A percentile compares a stretch with the other conserved stretches of the same genome.
phyloP scores from a whole-genome alignment of 2,888 invertebrate species.

The Syritta pipiens region DNA sequence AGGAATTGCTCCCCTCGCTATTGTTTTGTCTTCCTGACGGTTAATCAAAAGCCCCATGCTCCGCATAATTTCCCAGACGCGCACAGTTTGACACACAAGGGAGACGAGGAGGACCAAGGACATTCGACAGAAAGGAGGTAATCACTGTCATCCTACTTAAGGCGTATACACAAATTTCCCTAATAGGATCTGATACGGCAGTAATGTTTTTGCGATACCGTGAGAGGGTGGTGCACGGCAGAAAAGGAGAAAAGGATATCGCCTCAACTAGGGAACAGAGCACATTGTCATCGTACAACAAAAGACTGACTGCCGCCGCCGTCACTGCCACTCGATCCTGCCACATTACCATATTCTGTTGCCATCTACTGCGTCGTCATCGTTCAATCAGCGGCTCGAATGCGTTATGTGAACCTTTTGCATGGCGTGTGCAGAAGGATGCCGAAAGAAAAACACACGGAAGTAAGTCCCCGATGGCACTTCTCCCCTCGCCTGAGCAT shows the following conservation, averaged over 20 bases:
- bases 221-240: neutral
- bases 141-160: slow-evolving; percentile 59
- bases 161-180: slow-evolving; percentile 50
- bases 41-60: slow-evolving; percentile 44
- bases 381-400: slow-evolving; percentile 59
- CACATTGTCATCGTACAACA: slow-evolving; percentile 46
- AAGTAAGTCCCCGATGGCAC: slow-evolving; percentile 24
- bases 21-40: slow-evolving; percentile 1
- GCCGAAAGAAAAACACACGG: slow-evolving; percentile 37
- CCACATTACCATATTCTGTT: slow-evolving; percentile 60
- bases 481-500: neutral
- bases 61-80: slow-evolving; percentile 25
- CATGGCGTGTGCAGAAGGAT: slow-evolving; percentile 37
- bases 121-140: slow-evolving; percentile 37
- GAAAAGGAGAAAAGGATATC: slow-evolving; percentile 31
- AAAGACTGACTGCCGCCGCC: slow-evolving; percentile 27
- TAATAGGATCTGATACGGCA: slow-evolving; percentile 61
- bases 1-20: neutral
- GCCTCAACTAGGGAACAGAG: slow-evolving; percentile 2
- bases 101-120: neutral
- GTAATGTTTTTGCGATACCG: slow-evolving; percentile 45
- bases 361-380: slow-evolving; percentile 48
- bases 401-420: slow-evolving; percentile 45
- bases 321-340: slow-evolving; percentile 13
- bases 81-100: slow-evolving; percentile 12